A percentile compares a stretch with the other conserved stretches of the same genome.
Evolutionary conservation across 23 tunicate genomes (phyloP).

Genomic region (Halocynthia roretzi): DNA sequence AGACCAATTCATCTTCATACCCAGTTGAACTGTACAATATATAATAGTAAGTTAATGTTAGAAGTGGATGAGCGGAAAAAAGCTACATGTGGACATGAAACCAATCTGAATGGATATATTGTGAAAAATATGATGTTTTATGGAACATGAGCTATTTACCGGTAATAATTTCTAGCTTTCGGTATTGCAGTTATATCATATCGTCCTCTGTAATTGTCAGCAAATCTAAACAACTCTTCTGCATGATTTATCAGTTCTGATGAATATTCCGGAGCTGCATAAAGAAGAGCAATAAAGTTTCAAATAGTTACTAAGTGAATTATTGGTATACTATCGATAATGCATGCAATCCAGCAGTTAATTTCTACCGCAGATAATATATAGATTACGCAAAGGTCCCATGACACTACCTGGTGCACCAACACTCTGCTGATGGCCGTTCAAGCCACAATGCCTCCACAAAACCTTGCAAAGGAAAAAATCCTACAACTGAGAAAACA

Average conservation of each 20-base stretch:
- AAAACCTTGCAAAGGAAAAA: no score
- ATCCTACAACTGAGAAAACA: no score
- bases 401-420: no score
- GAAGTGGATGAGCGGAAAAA: no score
- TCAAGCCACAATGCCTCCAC: no score
- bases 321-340: background rate
- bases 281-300: background rate
- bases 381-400: no score
- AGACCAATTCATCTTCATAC: constrained; percentile 58
- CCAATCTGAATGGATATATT: background rate
- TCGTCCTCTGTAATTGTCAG: constrained; percentile 49
- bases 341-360: background rate
- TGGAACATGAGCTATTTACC: constrained; percentile 15
- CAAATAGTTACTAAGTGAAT: background rate
- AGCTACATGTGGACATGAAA: background rate
- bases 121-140: background rate
- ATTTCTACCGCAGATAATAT: no score
- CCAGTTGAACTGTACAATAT: constrained; percentile 30
- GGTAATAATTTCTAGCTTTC: constrained; percentile 37
- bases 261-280: constrained; percentile 28
- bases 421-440: no score
- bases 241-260: constrained; percentile 27
- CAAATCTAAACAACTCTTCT: constrained; percentile 37
- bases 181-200: constrained; percentile 52
- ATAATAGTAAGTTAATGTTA: no score